phyloP scores from a whole-genome alignment of 2,797 vertebrate genomes.

The Sparidentex hasta region DNA sequence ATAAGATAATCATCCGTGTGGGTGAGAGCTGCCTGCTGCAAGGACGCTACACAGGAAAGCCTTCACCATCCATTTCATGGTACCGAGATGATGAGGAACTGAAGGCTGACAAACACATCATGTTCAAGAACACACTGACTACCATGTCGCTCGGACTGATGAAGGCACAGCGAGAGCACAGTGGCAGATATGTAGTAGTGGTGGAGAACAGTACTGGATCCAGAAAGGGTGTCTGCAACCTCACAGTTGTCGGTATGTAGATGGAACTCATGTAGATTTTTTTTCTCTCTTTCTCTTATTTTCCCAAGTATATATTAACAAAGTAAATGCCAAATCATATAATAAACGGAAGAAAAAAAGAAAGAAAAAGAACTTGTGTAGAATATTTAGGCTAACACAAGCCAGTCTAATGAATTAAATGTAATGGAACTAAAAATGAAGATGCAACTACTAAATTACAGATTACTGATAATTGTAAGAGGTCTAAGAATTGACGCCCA shows the following conservation, averaged over 20 bases:
- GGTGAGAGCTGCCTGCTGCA: conserved; percentile 94
- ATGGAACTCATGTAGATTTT: not conserved
- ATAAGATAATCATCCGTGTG: conserved; percentile 93
- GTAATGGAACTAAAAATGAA: not conserved
- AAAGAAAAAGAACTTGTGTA: not conserved
- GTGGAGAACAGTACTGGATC: conserved; percentile 96
- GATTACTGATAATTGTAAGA: too few species aligned
- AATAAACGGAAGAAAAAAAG: too few species aligned
- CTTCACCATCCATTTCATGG: conserved; percentile 93
- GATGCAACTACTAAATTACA: not conserved
- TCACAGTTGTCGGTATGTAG: conserved; percentile 93
- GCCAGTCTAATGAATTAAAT: not conserved
- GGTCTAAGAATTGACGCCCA: not conserved
- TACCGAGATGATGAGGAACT: conserved; percentile 90
- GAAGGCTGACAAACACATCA: conserved; percentile 90
- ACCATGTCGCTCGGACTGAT: conserved; percentile 92
- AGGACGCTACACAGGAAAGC: conserved; percentile 95
- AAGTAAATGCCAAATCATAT: too few species aligned
- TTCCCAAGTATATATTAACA: too few species aligned
- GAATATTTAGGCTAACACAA: not conserved
- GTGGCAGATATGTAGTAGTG: conserved; percentile 94
- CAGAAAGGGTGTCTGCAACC: conserved; percentile 94
- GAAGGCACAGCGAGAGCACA: conserved; percentile 93
- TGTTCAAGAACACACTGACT: conserved; percentile 91
- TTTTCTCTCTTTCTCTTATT: too few species aligned